These are phyloP conservation scores for Andrena chrysosceles DNA, from an alignment of 2,888 invertebrate genomes.

Conservation along the genomic window DNA sequence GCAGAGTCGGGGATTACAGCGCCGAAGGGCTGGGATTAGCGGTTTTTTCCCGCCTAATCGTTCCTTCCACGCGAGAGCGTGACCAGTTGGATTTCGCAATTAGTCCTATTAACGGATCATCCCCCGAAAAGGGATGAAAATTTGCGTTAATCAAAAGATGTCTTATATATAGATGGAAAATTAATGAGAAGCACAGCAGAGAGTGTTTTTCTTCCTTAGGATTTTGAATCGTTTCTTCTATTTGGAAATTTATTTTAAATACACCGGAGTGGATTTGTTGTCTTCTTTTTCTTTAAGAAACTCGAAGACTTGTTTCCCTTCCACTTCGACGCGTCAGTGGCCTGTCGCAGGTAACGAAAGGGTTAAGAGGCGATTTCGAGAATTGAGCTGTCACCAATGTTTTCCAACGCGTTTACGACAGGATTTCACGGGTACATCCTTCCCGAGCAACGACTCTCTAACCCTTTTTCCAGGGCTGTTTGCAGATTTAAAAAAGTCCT, in stretches of 20 bases:
- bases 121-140: no score
- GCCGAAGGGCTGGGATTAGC: conserved; percentile 45
- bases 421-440: conserved; percentile 61
- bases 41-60: conserved; percentile 6
- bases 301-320: not conserved
- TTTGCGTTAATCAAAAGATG: no score
- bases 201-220: no score
- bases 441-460: conserved; percentile 29
- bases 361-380: conserved; percentile 70
- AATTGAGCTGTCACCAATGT: conserved; percentile 68
- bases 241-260: not conserved
- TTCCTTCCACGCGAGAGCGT: no score
- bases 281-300: not conserved
- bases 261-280: not conserved
- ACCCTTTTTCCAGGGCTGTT: conserved; percentile 59
- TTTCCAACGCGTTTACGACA: conserved; percentile 68
- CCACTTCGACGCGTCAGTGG: not conserved
- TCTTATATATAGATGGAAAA: no score
- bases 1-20: conserved; percentile 38
- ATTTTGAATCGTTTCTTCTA: no score
- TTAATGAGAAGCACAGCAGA: no score
- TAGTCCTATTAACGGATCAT: no score
- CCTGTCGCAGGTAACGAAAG: conserved; percentile 71
- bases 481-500: conserved; percentile 49
- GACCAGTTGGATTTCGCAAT: no score